Conservation (phyloP, 2,113 vertebrate species). For the Eclectus roratus region DNA sequence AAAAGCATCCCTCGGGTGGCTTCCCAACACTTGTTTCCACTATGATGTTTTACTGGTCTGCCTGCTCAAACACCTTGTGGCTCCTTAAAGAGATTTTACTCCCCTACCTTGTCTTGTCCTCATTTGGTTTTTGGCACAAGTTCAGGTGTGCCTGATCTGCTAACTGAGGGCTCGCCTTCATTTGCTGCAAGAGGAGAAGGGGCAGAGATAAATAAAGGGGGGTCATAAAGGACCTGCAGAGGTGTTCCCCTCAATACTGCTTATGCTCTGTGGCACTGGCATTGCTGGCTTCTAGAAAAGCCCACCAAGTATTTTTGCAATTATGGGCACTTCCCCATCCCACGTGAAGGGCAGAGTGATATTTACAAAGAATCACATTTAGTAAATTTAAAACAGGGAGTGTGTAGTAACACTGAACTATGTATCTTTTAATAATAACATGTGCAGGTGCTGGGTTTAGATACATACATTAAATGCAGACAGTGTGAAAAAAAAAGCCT, state of each 20-base stretch:
- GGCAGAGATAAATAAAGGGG: neutral
- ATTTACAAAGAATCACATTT: neutral
- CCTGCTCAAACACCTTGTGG: neutral
- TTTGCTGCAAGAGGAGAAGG: neutral
- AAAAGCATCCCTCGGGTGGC: neutral
- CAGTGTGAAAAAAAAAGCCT: neutral
- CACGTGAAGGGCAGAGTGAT: neutral
- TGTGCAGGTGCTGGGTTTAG: neutral
- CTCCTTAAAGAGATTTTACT: neutral
- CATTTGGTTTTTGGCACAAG: neutral
- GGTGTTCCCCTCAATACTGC: neutral
- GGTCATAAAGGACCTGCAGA: neutral
- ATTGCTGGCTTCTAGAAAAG: neutral
- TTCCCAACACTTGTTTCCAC: neutral
- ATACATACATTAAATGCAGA: neutral
- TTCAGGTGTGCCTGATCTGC: neutral
- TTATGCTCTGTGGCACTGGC: neutral
- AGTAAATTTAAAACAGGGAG: neutral
- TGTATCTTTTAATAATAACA: neutral
- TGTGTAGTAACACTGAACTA: neutral
- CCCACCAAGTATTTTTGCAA: neutral
- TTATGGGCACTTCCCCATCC: neutral
- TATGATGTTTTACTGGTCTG: constrained; percentile 7
- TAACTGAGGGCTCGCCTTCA: neutral
- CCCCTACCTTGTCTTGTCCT: neutral